Percentiles rank a stretch among this genome's conserved stretches.
phyloP scores from a whole-genome alignment of 2,797 vertebrate species.

The Ceryle rudis region DNA sequence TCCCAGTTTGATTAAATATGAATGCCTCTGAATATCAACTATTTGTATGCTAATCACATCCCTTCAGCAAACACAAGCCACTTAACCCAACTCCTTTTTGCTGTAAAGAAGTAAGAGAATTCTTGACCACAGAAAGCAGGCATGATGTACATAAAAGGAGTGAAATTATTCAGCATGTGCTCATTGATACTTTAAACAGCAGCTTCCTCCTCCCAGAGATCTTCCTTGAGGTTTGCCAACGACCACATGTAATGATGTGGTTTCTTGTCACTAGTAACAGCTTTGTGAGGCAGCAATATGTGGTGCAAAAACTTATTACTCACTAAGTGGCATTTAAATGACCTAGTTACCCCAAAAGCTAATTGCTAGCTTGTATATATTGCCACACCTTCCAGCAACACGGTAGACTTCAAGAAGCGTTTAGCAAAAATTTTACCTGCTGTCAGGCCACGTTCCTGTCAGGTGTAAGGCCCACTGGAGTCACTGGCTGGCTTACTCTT shows the following conservation, averaged over 20 bases:
- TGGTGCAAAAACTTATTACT: background rate
- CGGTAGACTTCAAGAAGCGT: background rate
- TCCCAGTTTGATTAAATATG: background rate
- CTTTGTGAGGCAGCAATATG: background rate
- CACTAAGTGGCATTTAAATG: background rate
- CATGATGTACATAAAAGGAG: background rate
- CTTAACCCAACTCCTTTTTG: background rate
- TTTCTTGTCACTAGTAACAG: slow-evolving; percentile 42
- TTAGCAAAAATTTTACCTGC: background rate
- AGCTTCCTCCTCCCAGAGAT: slow-evolving; percentile 11
- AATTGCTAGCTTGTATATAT: background rate
- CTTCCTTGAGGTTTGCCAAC: slow-evolving; percentile 57
- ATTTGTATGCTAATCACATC: background rate
- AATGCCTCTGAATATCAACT: background rate
- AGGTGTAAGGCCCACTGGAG: background rate
- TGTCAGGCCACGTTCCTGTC: background rate
- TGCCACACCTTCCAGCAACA: background rate
- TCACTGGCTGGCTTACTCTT: background rate
- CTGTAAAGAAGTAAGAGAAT: background rate
- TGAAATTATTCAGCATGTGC: background rate
- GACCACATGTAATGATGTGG: slow-evolving; percentile 54
- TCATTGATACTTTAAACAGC: slow-evolving; percentile 13
- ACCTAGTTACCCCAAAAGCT: background rate
- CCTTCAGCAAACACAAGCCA: background rate
- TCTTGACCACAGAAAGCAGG: background rate